Conservation (phyloP, 2,888 invertebrate species). For the Neocrepidodera transversa region DNA sequence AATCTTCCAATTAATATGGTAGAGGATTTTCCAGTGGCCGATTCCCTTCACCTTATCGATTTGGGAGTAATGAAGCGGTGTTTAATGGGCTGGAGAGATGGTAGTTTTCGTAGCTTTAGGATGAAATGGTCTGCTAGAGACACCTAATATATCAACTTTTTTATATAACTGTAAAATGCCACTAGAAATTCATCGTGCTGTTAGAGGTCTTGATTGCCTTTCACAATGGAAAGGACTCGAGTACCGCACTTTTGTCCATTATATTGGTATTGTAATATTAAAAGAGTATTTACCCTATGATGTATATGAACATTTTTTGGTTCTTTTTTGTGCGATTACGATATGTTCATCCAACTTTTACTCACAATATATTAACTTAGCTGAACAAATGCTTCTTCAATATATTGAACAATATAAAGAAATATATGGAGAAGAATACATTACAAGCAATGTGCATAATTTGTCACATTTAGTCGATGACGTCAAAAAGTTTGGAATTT, state of each 20-base stretch:
- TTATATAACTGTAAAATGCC: constrained; percentile 25
- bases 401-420: constrained; percentile 18
- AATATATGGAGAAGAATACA: constrained; percentile 28
- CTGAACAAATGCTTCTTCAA: background rate
- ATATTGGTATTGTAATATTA: constrained; percentile 25
- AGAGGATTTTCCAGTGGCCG: constrained; percentile 20
- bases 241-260: constrained; percentile 25
- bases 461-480: constrained; percentile 45
- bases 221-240: constrained; percentile 26
- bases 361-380: constrained; percentile 6
- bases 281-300: constrained; percentile 22
- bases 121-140: constrained; percentile 20
- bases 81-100: constrained; percentile 21
- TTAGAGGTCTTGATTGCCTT: constrained; percentile 19
- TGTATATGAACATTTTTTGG: constrained; percentile 26
- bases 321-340: constrained; percentile 27
- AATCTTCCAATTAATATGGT: constrained; percentile 20
- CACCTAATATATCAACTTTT: constrained; percentile 15
- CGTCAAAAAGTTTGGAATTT: constrained; percentile 39
- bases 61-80: constrained; percentile 27
- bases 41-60: constrained; percentile 24
- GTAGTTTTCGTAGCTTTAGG: constrained; percentile 16
- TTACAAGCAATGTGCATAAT: constrained; percentile 31
- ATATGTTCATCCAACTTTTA: constrained; percentile 24
- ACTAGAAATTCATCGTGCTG: constrained; percentile 21